A percentile compares a stretch with the other conserved stretches of the same genome.
Conservation (phyloP, 2,113 vertebrate species). For the Phodopus roborovskii region DNA sequence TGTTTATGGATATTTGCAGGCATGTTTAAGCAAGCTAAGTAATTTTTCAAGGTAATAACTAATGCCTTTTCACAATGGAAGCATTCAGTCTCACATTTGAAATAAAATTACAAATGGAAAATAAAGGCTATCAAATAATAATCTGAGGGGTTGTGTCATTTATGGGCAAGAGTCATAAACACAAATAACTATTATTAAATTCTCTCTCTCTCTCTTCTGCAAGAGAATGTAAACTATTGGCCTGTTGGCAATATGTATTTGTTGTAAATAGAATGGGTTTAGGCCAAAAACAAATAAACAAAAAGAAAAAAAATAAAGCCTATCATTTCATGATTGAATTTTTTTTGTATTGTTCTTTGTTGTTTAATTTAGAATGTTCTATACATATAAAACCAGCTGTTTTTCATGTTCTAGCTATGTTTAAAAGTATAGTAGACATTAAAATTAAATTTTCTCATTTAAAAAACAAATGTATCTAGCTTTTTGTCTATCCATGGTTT, state of each 20-base stretch:
- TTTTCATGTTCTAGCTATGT: slow-evolving; percentile 50
- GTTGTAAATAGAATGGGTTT: slow-evolving; percentile 68
- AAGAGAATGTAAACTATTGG: slow-evolving; percentile 58
- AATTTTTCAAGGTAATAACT: slow-evolving; percentile 47
- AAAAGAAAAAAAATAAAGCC: neutral
- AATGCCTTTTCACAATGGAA: slow-evolving; percentile 33
- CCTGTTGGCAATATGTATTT: slow-evolving; percentile 60
- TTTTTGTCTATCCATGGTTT: neutral
- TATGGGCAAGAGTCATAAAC: slow-evolving; percentile 52
- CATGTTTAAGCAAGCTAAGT: neutral
- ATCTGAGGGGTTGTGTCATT: slow-evolving; percentile 42
- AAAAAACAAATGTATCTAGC: neutral
- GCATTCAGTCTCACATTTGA: slow-evolving; percentile 23
- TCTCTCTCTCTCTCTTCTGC: slow-evolving; percentile 55
- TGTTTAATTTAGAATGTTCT: slow-evolving; percentile 45
- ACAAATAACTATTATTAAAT: slow-evolving; percentile 56
- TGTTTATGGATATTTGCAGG: neutral
- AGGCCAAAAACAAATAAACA: neutral
- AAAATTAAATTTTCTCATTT: slow-evolving; percentile 66
- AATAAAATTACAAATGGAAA: slow-evolving; percentile 65
- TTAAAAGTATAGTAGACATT: slow-evolving; percentile 66
- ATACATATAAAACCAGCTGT: slow-evolving; percentile 40
- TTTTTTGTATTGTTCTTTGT: neutral
- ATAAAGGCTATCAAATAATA: slow-evolving; percentile 60
- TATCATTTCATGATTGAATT: slow-evolving; percentile 28